Evolutionary conservation across 2,888 invertebrate species (phyloP).

Genomic region (Coenonympha glycerion): DNA sequence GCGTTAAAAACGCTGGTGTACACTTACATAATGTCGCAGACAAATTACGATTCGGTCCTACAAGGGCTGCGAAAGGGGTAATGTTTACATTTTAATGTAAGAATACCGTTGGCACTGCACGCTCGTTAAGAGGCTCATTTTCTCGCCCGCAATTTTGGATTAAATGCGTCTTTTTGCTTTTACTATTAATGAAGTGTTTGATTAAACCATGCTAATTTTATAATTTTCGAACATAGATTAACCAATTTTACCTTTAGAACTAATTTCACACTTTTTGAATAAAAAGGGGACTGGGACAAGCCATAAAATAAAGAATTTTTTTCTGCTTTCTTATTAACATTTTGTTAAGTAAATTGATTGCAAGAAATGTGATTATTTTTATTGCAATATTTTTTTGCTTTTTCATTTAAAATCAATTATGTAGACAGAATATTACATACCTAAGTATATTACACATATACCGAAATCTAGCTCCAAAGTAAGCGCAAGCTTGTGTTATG

Average conservation of each 20-base stretch:
- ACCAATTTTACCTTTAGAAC: neutral
- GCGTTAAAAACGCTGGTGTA: conserved; percentile 46
- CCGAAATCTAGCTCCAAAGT: no score
- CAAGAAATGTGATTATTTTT: no score
- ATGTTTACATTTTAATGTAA: conserved; percentile 73
- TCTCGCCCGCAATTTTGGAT: conserved; percentile 43
- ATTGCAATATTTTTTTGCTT: no score
- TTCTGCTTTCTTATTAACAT: no score
- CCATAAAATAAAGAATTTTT: no score
- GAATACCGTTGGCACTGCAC: conserved; percentile 46
- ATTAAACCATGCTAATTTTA: conserved; percentile 34
- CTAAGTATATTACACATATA: no score
- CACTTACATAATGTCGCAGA: conserved; percentile 46
- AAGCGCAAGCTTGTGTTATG: no score
- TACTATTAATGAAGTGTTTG: conserved; percentile 54
- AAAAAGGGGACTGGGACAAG: no score
- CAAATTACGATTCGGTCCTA: conserved; percentile 62
- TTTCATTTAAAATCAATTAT: no score
- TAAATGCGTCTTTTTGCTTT: conserved; percentile 57
- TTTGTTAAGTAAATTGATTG: no score
- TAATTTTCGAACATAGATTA: neutral
- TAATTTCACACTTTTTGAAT: neutral
- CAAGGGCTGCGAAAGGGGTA: conserved; percentile 55
- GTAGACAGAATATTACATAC: no score
- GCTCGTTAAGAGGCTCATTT: conserved; percentile 63